Conservation (phyloP, 2,888 invertebrate species). For the Chrysolina americana region DNA sequence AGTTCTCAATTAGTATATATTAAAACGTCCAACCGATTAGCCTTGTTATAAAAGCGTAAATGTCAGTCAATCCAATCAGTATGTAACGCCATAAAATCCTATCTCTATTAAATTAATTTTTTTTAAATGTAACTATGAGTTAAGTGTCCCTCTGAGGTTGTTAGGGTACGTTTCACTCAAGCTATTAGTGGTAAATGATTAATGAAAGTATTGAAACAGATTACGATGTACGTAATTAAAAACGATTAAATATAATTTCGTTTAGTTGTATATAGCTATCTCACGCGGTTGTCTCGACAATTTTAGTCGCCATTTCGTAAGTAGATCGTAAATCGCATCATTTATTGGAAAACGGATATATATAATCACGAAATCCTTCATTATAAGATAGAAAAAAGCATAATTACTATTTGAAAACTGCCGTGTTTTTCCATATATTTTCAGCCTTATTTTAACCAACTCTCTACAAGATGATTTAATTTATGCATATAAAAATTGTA, state of each 20-base stretch:
- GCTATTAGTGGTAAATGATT: constrained; percentile 15
- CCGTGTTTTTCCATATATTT: no score
- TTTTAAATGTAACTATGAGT: constrained; percentile 9
- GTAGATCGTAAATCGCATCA: constrained; percentile 5
- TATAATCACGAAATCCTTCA: neutral
- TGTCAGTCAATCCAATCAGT: neutral
- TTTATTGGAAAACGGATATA: neutral
- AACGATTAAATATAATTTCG: constrained; percentile 14
- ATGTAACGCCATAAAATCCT: neutral
- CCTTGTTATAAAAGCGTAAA: neutral
- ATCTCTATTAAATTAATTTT: neutral
- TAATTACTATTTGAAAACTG: neutral
- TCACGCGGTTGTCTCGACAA: neutral
- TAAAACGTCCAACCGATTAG: neutral
- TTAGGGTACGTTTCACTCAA: constrained; percentile 9
- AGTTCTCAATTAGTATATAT: neutral
- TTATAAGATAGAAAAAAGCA: neutral
- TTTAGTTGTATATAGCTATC: constrained; percentile 4
- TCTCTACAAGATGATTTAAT: no score
- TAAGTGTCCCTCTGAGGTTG: neutral
- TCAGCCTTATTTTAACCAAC: no score
- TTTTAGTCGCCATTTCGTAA: constrained; percentile 1
- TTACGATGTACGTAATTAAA: constrained; percentile 19
- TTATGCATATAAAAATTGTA: no score
- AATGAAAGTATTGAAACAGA: constrained; percentile 14